Evolutionary conservation across 1,140 invertebrate genomes (phyloP).

Genomic region (roundworm (Caenorhabditis elegans)): WBcel235 BX284605.5:7053001-7053500

Average conservation of each 20-base stretch:
- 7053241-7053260: background rate
- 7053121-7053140: conserved; percentile 6
- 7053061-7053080: conserved; percentile 3
- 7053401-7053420: too few relatives aligned
- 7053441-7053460: background rate
- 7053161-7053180: conserved; percentile 2
- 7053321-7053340: background rate
- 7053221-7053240: background rate
- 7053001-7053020: background rate
- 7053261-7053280: too few relatives aligned
- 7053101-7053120: background rate
- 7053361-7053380: conserved; percentile 27
- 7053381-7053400: background rate
- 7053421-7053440: background rate
- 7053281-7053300: background rate
- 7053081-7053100: too few relatives aligned
- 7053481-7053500: background rate
- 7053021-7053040: background rate
- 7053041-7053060: background rate
- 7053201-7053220: background rate
- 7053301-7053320: background rate
- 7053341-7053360: background rate
- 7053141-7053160: background rate
- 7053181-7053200: conserved; percentile 5
- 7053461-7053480: conserved; percentile 9